Conservation (phyloP, 1,140 invertebrate genomes). For the Trachymyrmex septentrionalis region DNA sequence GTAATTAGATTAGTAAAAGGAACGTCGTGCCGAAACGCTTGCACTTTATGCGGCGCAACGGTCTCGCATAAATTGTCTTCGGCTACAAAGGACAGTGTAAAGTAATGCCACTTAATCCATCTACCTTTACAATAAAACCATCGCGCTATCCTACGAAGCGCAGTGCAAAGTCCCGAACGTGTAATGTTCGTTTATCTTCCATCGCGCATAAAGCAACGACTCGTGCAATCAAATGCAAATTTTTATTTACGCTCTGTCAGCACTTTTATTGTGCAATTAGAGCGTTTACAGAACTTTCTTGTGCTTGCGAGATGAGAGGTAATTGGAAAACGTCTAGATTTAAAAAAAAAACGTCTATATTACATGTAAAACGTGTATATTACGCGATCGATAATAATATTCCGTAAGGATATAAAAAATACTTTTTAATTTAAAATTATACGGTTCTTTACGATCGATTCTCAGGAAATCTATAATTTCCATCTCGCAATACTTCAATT, state of each 20-base stretch:
- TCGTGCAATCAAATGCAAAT: slow-evolving; percentile 54
- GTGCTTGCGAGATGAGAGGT: neutral
- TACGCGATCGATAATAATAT: neutral
- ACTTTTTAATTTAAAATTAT: slow-evolving; percentile 19
- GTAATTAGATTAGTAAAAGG: slow-evolving; percentile 55
- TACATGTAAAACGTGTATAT: no score
- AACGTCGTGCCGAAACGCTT: slow-evolving; percentile 52
- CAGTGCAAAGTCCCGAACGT: slow-evolving; percentile 40
- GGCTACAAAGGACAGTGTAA: slow-evolving; percentile 59
- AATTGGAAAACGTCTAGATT: neutral
- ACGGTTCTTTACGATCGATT: neutral
- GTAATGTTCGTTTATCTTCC: slow-evolving; percentile 60
- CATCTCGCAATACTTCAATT: slow-evolving; percentile 12
- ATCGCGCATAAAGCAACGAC: slow-evolving; percentile 53
- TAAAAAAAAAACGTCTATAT: neutral
- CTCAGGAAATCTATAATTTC: neutral
- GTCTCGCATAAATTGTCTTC: slow-evolving; percentile 59
- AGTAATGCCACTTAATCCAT: slow-evolving; percentile 62
- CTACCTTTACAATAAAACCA: slow-evolving; percentile 61
- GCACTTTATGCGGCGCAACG: slow-evolving; percentile 59
- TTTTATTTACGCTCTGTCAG: slow-evolving; percentile 55
- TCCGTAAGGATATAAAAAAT: neutral
- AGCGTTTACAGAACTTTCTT: slow-evolving; percentile 23
- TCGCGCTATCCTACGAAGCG: slow-evolving; percentile 44
- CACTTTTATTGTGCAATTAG: slow-evolving; percentile 53